phyloP scores from a whole-genome alignment of 2,113 vertebrate species.

The Aspidoscelis tigris region DNA sequence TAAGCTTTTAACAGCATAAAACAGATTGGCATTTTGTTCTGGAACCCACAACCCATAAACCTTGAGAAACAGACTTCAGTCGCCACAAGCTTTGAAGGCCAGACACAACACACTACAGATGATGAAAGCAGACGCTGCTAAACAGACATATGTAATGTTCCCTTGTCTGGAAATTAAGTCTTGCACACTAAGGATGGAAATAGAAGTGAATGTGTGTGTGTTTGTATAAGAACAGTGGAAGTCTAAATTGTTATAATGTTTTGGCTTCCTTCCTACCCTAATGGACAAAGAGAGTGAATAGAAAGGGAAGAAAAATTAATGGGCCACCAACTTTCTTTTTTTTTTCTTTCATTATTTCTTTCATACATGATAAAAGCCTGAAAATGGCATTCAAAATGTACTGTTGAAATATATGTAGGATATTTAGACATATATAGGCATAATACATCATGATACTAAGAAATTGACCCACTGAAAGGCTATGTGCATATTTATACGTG shows the following conservation, averaged over 20 bases:
- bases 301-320: constrained; percentile 60
- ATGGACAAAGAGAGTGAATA: constrained; percentile 15
- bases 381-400: constrained; percentile 71
- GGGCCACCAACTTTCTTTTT: constrained; percentile 38
- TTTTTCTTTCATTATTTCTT: too few relatives aligned
- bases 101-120: constrained; percentile 46
- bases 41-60: constrained; percentile 43
- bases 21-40: constrained; percentile 18
- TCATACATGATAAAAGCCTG: constrained; percentile 52
- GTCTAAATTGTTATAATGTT: constrained; percentile 60
- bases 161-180: constrained; percentile 52
- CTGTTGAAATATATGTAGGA: constrained; percentile 62
- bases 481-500: constrained; percentile 45
- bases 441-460: constrained; percentile 41
- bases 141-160: constrained; percentile 54
- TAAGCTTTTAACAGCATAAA: constrained; percentile 29
- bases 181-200: constrained; percentile 48
- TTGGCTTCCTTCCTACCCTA: constrained; percentile 55
- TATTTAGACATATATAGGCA: constrained; percentile 47
- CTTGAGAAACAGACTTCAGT: constrained; percentile 31
- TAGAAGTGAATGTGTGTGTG: constrained; percentile 27
- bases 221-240: constrained; percentile 31
- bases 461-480: constrained; percentile 53
- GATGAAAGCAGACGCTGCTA: constrained; percentile 47
- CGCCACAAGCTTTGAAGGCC: constrained; percentile 43